Evolutionary conservation across 2,888 invertebrate species (phyloP), one percentile per base, ranked within the genome.

Genomic region (Amphipoea oculea): DNA sequence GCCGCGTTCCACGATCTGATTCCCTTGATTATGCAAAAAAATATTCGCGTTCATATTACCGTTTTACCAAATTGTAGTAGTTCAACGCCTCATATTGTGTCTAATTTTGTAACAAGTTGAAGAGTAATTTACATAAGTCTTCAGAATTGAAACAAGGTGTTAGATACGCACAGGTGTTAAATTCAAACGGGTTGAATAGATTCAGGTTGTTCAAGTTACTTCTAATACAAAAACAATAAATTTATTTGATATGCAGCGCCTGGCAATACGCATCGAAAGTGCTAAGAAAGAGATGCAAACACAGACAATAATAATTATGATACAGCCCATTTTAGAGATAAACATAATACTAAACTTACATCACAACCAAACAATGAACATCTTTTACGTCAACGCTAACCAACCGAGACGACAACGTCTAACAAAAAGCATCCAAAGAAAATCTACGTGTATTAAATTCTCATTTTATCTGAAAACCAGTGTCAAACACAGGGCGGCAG

Each of bases 11-110:
- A 91, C 92, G 87, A 90, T 91, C 89, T 92, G 91, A 92, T 90
- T 92, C 89, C 86, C 89, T 89, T 92, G 92, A 93, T 93, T 92
- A 90, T 90, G 89, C 91, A 92, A 94, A 94, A 66, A 94, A 92
- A 88, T 78, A 82, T 84, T 89, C 86, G 81, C 81, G 79, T 88
- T 87, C 81, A 87, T 85, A 89, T 88, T 89, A 91, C 90, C 85
- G 93, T 92, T 91, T 85, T 86, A 87, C 87, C 89, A 87, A 92
- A 90, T 90, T 67, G 48, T 67, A 71, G 83, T 90, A 93, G 93
- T 94, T 92, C 93, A 93, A 89, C 87, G 93, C 88, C 91, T 90
- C 77, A 81, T 68, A 70, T 72, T 71, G 73, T 82, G 80, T 76
- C 40, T 71, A 79, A 84, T 74, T 75, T 72, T 60, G 69, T 78